phyloP scores from a whole-genome alignment of 37 sponge, comb jelly and placozoan species.

The Theonella swinhoei region DNA sequence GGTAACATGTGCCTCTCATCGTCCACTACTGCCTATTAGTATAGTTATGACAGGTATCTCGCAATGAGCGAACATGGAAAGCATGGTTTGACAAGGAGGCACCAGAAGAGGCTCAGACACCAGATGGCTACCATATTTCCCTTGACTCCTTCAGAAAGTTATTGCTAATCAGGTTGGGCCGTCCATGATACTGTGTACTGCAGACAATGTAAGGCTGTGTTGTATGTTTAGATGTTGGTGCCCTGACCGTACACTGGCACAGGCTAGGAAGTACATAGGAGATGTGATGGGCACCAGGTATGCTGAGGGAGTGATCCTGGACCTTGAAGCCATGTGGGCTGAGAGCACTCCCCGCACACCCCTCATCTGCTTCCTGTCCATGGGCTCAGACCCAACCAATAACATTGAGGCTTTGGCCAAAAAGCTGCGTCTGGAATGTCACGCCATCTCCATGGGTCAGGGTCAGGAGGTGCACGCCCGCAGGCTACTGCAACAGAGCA shows the following conservation, averaged over 20 bases:
- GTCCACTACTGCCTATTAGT: not conserved
- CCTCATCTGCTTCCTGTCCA: slow-evolving; percentile 96
- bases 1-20: slow-evolving; percentile 16
- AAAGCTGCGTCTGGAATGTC: slow-evolving; percentile 89
- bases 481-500: slow-evolving; percentile 87
- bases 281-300: slow-evolving; percentile 91
- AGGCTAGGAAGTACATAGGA: slow-evolving; percentile 93
- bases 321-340: slow-evolving; percentile 89
- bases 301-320: slow-evolving; percentile 96
- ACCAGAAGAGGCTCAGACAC: slow-evolving; percentile 94
- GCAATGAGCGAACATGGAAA: slow-evolving; percentile 94
- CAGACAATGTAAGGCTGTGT: not conserved
- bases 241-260: slow-evolving; percentile 95
- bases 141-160: slow-evolving; percentile 88
- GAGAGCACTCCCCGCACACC: slow-evolving; percentile 85
- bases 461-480: slow-evolving; percentile 98
- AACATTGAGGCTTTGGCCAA: slow-evolving; percentile 94
- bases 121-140: slow-evolving; percentile 94
- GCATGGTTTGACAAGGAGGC: slow-evolving; percentile 98
- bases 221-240: slow-evolving; percentile 84
- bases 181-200: not conserved
- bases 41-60: too few relatives aligned
- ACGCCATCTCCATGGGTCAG: slow-evolving; percentile 96
- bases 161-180: slow-evolving; percentile 80
- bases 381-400: slow-evolving; percentile 98